Evolutionary conservation across 2,888 invertebrate genomes (phyloP).

Genomic region (Mythimna albipuncta): DNA sequence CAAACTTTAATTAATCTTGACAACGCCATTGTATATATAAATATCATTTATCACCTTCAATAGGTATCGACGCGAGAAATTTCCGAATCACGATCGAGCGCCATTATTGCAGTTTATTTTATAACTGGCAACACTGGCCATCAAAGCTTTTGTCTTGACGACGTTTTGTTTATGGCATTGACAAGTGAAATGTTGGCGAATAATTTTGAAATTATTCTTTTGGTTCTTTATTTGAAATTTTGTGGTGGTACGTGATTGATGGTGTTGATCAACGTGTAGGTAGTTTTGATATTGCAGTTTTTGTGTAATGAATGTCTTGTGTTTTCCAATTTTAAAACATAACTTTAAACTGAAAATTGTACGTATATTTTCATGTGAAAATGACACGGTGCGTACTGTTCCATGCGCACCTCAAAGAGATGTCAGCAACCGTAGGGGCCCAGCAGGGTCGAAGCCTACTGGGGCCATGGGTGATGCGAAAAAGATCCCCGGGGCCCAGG

Average conservation of each 20-base stretch:
- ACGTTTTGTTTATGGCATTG: constrained; percentile 70
- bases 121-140: constrained; percentile 75
- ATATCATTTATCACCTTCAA: constrained; percentile 88
- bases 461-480: no score
- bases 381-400: neutral
- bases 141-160: constrained; percentile 71
- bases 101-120: constrained; percentile 71
- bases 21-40: constrained; percentile 82
- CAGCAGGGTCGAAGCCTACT: no score
- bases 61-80: constrained; percentile 79
- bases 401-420: no score
- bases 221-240: constrained; percentile 47
- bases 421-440: no score
- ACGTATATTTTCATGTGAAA: neutral
- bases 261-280: constrained; percentile 27
- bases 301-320: neutral
- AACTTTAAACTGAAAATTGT: neutral
- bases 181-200: constrained; percentile 68
- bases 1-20: constrained; percentile 89
- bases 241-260: constrained; percentile 51
- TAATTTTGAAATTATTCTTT: constrained; percentile 59
- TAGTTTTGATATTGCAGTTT: constrained; percentile 28
- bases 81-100: constrained; percentile 75
- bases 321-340: neutral
- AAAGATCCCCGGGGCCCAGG: no score